Conservation (phyloP, 2,888 invertebrate genomes). For the Agapostemon virescens region DNA sequence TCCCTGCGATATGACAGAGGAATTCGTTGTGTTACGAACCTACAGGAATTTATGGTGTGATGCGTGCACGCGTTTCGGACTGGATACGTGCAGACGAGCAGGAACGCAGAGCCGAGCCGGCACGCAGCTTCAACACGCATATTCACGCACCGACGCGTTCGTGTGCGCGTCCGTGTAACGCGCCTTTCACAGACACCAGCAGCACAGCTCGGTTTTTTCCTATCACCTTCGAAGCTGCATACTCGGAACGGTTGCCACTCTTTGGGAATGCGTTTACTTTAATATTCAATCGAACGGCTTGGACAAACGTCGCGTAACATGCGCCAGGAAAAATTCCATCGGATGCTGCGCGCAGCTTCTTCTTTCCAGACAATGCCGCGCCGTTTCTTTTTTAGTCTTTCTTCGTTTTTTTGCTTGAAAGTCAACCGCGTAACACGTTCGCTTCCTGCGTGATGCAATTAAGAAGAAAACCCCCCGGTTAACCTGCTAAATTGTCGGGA, state of each 20-base stretch:
- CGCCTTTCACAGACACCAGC: not conserved
- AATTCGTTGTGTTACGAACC: not conserved
- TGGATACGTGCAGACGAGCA: slow-evolving; percentile 15
- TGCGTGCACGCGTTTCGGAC: not conserved
- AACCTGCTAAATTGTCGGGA: slow-evolving; percentile 32
- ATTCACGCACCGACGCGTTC: not conserved
- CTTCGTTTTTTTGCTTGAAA: no score
- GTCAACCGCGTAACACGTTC: not conserved
- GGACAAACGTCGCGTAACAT: not conserved
- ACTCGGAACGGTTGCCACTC: not conserved
- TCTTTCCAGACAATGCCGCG: not conserved
- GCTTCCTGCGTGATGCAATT: slow-evolving; percentile 28
- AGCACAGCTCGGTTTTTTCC: slow-evolving; percentile 9
- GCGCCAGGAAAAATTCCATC: not conserved
- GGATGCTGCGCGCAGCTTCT: not conserved
- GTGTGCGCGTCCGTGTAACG: not conserved
- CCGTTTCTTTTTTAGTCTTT: not conserved
- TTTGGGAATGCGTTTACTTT: slow-evolving; percentile 15
- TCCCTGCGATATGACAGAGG: not conserved
- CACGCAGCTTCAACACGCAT: slow-evolving; percentile 4
- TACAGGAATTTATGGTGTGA: slow-evolving; percentile 9
- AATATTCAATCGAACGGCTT: slow-evolving; percentile 13
- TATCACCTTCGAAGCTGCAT: slow-evolving; percentile 11
- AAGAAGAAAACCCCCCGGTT: slow-evolving; percentile 30
- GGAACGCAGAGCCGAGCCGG: slow-evolving; percentile 12